A percentile compares a stretch with the other conserved stretches of the same genome.
These are phyloP conservation scores for Mesorhabditis sp. DNA, from an alignment of 2,888 invertebrate genomes.

Conservation along the genomic window DNA sequence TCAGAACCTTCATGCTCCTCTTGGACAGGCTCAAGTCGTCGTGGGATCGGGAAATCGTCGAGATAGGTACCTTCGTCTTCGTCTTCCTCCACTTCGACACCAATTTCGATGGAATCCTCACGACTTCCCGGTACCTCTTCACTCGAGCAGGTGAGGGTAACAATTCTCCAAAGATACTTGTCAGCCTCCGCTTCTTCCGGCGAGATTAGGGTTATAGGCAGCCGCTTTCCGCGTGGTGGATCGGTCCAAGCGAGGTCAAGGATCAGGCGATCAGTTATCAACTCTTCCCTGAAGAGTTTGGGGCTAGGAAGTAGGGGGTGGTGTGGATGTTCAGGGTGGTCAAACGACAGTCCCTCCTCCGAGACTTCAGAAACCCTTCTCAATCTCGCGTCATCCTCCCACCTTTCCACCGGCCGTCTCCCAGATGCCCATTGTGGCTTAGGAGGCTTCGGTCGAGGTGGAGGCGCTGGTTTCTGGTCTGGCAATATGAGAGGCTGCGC, in stretches of 20 bases:
- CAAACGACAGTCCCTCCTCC: neutral
- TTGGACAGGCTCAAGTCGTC: neutral
- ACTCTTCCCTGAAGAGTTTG: too few species aligned
- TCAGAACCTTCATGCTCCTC: neutral
- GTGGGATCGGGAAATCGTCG: neutral
- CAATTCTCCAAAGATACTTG: neutral
- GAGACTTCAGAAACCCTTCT: slow-evolving; percentile 6
- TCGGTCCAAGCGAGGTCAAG: too few species aligned
- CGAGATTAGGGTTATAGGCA: neutral
- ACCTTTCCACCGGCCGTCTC: neutral
- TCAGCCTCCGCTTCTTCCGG: neutral
- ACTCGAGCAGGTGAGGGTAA: neutral
- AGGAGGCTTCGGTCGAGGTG: neutral
- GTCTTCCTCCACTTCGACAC: neutral
- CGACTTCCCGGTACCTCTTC: neutral
- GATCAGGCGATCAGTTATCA: too few species aligned
- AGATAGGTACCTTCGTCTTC: neutral
- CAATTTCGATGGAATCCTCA: neutral
- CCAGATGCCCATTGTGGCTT: neutral
- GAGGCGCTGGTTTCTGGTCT: neutral
- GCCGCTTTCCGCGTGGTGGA: neutral
- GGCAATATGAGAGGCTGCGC: neutral
- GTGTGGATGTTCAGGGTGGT: neutral
- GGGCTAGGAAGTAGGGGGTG: too few species aligned
- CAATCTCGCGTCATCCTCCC: neutral